Conservation (phyloP, 35 echinoderm and acorn worm genomes). For the Holothuria glaberrima region DNA sequence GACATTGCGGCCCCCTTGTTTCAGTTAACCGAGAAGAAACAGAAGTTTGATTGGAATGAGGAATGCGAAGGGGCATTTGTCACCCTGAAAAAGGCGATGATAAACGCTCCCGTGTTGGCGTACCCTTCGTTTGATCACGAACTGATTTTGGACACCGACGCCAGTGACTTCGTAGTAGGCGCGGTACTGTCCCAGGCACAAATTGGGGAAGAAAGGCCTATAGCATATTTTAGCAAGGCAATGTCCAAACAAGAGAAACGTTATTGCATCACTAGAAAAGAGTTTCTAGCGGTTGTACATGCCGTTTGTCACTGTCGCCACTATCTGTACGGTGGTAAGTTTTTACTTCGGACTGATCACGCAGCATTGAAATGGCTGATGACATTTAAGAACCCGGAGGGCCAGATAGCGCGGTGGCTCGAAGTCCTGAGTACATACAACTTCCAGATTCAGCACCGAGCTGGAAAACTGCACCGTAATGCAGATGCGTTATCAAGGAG, state of each 20-base stretch:
- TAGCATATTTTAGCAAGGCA: slow-evolving; percentile 30
- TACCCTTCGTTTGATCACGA: slow-evolving; percentile 31
- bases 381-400: slow-evolving; percentile 60
- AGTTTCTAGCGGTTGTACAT: slow-evolving; percentile 1
- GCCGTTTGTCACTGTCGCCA: slow-evolving; percentile 15
- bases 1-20: slow-evolving; percentile 23
- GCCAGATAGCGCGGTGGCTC: slow-evolving; percentile 43
- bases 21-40: slow-evolving; percentile 32
- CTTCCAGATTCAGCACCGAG: neutral
- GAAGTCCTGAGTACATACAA: neutral
- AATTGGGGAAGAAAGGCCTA: slow-evolving; percentile 3
- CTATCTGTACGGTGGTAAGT: slow-evolving; percentile 61
- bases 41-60: slow-evolving; percentile 32
- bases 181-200: slow-evolving; percentile 8
- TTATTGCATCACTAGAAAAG: slow-evolving; percentile 25
- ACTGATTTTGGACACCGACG: slow-evolving; percentile 65
- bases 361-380: slow-evolving; percentile 60
- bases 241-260: slow-evolving; percentile 24
- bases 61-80: slow-evolving; percentile 27
- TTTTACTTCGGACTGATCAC: slow-evolving; percentile 60
- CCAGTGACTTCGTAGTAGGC: slow-evolving; percentile 45
- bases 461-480: slow-evolving; percentile 1
- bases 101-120: slow-evolving; percentile 51
- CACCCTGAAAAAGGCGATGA: slow-evolving; percentile 5
- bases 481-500: slow-evolving; percentile 10